Conservation (phyloP, 2,888 invertebrate species). For the Barypeithes pellucidus region DNA sequence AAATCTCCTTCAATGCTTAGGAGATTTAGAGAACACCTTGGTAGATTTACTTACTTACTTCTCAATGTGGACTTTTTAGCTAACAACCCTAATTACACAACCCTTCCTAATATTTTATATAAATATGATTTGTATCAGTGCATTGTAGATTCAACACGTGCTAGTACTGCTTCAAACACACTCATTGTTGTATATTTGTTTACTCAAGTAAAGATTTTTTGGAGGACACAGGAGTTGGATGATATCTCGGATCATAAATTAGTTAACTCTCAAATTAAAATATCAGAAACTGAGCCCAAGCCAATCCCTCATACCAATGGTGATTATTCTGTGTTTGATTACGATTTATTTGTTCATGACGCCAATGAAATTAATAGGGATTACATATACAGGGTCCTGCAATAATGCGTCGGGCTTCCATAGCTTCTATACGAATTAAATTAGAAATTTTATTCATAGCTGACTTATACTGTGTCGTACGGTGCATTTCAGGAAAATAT, state of each 20-base stretch:
- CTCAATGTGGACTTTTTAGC: background rate
- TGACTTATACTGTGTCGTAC: too few species aligned
- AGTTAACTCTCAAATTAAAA: background rate
- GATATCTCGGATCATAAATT: background rate
- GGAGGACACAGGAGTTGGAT: background rate
- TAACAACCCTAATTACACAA: background rate
- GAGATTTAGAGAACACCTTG: background rate
- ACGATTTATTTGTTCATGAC: background rate
- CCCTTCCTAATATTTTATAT: background rate
- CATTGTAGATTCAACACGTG: background rate
- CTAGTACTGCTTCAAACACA: background rate
- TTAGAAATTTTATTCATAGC: too few species aligned
- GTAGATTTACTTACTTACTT: background rate
- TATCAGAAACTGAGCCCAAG: background rate
- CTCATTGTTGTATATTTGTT: background rate
- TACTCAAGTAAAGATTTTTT: background rate
- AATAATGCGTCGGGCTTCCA: too few species aligned
- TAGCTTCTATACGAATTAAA: too few species aligned
- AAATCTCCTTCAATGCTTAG: background rate
- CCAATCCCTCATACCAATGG: background rate
- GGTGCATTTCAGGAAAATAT: too few species aligned
- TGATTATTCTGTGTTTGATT: conserved; percentile 10
- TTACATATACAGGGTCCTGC: too few species aligned
- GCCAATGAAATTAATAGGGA: background rate
- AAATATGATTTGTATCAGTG: background rate